Evolutionary conservation across 2,113 vertebrate species (phyloP).

Genomic region (Athene cunicularia): DNA sequence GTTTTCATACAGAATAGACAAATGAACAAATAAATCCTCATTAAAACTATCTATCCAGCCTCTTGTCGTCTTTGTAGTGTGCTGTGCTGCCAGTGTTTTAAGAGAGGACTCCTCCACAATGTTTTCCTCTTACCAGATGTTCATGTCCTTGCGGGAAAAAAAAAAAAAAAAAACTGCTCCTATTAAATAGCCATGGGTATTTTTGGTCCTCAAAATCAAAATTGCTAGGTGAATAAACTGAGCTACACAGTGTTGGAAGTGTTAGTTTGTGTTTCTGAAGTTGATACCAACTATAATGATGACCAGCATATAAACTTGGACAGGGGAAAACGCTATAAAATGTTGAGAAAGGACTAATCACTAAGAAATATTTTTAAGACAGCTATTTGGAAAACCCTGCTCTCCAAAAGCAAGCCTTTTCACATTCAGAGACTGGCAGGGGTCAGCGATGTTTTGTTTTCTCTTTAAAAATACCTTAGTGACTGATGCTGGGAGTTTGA

Average conservation of each 20-base stretch:
- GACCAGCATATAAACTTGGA: neutral
- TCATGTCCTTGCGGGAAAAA: neutral
- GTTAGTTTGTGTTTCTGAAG: neutral
- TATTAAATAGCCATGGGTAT: neutral
- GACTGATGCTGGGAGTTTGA: neutral
- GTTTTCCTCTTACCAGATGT: neutral
- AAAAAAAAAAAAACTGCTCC: neutral
- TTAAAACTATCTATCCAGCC: neutral
- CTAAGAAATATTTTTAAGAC: neutral
- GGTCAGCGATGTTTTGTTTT: neutral
- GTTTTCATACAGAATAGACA: neutral
- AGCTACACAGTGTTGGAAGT: neutral
- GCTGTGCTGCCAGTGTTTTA: neutral
- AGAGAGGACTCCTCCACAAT: neutral
- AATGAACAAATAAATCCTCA: constrained; percentile 14
- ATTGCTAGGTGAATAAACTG: neutral
- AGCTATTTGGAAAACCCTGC: neutral
- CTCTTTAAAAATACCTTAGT: neutral
- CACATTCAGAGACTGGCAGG: neutral
- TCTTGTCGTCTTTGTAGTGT: neutral
- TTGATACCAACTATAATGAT: neutral
- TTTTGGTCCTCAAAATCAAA: neutral
- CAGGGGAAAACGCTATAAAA: neutral
- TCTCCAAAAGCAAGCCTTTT: neutral
- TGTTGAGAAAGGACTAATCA: neutral